These are phyloP conservation scores for Xiphias gladius DNA, from an alignment of 2,113 vertebrate genomes.

Conservation along the genomic window DNA sequence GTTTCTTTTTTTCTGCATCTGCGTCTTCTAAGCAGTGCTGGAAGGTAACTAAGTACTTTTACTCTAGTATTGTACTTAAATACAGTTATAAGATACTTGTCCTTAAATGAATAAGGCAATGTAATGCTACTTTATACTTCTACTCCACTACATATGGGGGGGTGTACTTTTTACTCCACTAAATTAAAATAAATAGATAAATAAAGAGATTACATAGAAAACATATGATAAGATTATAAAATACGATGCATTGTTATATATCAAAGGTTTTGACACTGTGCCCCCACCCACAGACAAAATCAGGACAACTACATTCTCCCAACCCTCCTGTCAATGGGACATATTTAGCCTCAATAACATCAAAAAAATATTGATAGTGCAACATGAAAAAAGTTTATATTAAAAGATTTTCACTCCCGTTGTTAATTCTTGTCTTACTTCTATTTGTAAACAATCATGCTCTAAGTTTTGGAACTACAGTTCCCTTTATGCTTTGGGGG, in stretches of 20 bases:
- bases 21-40: constrained; percentile 2
- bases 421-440: not conserved
- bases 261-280: too few relatives aligned
- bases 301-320: too few relatives aligned
- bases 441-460: not conserved
- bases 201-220: not conserved
- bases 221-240: not conserved
- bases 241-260: not conserved
- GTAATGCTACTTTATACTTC: not conserved
- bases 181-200: not conserved
- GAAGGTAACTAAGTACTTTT: not conserved
- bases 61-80: not conserved
- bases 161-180: not conserved
- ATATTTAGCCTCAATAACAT: not conserved
- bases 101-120: too few relatives aligned
- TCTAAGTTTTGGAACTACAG: not conserved
- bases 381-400: not conserved
- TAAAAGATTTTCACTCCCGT: not conserved
- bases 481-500: not conserved
- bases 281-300: too few relatives aligned
- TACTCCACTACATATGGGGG: not conserved
- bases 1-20: constrained; percentile 4
- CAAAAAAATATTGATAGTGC: not conserved
- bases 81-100: not conserved
- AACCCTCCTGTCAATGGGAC: not conserved